Evolutionary conservation across 1,140 invertebrate species (phyloP).

Genomic region (Drosophila miranda): DNA sequence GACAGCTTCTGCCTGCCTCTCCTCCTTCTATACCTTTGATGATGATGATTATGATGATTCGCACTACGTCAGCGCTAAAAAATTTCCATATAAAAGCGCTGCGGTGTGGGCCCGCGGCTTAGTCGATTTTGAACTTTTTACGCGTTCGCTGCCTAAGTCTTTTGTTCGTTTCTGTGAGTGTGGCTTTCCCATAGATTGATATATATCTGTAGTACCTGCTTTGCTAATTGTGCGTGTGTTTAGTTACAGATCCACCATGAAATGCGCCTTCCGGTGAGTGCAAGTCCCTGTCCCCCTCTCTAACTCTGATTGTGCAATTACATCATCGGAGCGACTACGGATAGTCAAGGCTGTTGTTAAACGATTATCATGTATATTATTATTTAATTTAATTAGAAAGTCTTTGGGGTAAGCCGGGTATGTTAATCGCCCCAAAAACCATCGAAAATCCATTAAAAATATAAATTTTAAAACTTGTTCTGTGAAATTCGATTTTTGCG

Average conservation of each 20-base stretch:
- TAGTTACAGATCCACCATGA: slow-evolving; percentile 49
- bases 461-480: slow-evolving; percentile 25
- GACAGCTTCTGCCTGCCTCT: slow-evolving; percentile 35
- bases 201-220: not conserved
- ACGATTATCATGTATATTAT: slow-evolving; percentile 28
- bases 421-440: slow-evolving; percentile 39
- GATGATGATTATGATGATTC: slow-evolving; percentile 42
- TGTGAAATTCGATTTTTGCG: slow-evolving; percentile 32
- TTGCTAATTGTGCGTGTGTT: slow-evolving; percentile 20
- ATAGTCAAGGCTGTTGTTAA: slow-evolving; percentile 3
- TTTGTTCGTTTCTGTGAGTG: slow-evolving; percentile 31
- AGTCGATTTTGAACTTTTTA: slow-evolving; percentile 63
- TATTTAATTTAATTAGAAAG: slow-evolving; percentile 49
- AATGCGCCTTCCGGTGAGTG: slow-evolving; percentile 71
- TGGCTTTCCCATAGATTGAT: no score
- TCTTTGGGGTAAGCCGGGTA: slow-evolving; percentile 12
- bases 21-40: slow-evolving; percentile 33
- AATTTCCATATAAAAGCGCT: slow-evolving; percentile 75
- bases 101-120: slow-evolving; percentile 44
- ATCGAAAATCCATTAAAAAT: slow-evolving; percentile 9
- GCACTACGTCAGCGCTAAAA: slow-evolving; percentile 60
- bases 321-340: slow-evolving; percentile 32
- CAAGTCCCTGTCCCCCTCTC: not conserved
- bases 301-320: slow-evolving; percentile 20
- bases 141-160: slow-evolving; percentile 44